Percentiles rank a stretch among this genome's conserved stretches.
phyloP scores from a whole-genome alignment of 2,113 vertebrate genomes.

The Larimichthys polyactis region DNA sequence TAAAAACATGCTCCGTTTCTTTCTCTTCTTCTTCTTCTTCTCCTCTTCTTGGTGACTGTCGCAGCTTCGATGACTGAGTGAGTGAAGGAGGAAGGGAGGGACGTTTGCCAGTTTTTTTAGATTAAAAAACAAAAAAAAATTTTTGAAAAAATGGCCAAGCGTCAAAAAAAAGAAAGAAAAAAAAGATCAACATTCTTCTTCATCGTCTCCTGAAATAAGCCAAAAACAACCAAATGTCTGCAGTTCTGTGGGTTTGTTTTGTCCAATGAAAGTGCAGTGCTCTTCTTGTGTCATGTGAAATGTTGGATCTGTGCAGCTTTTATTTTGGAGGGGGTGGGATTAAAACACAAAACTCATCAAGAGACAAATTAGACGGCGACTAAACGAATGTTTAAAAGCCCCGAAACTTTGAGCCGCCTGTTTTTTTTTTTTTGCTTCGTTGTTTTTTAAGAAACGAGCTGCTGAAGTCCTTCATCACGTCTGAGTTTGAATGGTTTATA shows the following conservation, averaged over 20 bases:
- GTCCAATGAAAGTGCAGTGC: conserved; percentile 49
- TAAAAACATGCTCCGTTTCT: conserved; percentile 65
- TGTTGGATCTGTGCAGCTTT: conserved; percentile 26
- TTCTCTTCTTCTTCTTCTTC: conserved; percentile 35
- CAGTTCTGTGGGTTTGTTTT: conserved; percentile 13
- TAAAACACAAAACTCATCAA: neutral
- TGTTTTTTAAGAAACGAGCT: neutral
- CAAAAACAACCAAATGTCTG: neutral
- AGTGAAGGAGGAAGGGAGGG: neutral
- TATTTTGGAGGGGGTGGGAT: neutral
- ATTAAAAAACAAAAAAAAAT: neutral
- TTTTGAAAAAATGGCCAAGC: neutral
- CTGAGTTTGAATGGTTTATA: neutral
- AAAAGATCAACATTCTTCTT: conserved; percentile 18
- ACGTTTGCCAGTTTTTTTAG: conserved; percentile 24
- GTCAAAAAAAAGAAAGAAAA: conserved; percentile 1
- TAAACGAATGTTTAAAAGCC: neutral
- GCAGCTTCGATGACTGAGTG: conserved; percentile 23
- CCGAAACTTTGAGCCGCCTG: neutral
- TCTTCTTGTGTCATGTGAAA: conserved; percentile 18
- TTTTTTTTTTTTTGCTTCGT: neutral
- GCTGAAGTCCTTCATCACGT: conserved; percentile 15
- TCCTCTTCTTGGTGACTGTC: conserved; percentile 30
- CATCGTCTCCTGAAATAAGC: conserved; percentile 11
- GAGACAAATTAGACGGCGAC: neutral